phyloP scores from a whole-genome alignment of 2,113 vertebrate species.

The Thamnophis sirtalis region DNA sequence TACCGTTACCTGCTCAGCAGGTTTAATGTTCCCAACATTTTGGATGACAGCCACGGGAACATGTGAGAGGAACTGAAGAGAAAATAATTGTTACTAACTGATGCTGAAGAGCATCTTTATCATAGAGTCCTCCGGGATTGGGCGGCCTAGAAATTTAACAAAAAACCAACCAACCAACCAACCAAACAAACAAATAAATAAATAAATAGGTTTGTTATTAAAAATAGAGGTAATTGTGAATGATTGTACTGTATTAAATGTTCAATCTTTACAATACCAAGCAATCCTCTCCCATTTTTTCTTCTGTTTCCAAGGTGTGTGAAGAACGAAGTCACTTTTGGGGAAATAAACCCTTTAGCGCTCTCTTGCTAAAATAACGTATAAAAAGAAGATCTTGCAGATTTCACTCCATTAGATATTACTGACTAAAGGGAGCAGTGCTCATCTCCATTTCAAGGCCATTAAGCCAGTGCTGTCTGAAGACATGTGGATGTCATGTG shows the following conservation, averaged over 20 bases:
- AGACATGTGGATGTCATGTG: not conserved
- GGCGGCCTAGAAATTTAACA: too few species aligned
- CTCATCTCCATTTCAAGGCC: not conserved
- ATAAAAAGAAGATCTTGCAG: not conserved
- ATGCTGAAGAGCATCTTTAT: slow-evolving; percentile 33
- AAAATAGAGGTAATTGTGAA: slow-evolving; percentile 36
- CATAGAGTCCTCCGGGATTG: too few species aligned
- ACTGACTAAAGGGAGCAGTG: not conserved
- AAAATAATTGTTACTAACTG: slow-evolving; percentile 43
- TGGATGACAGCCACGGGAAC: slow-evolving; percentile 52
- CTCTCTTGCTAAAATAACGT: not conserved
- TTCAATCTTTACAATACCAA: not conserved
- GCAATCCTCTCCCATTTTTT: not conserved
- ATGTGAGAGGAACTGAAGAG: slow-evolving; percentile 37
- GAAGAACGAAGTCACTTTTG: not conserved
- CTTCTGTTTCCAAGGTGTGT: not conserved
- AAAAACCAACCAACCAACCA: too few species aligned
- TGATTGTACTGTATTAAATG: slow-evolving; percentile 11
- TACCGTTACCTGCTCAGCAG: slow-evolving; percentile 34
- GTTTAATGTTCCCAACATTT: slow-evolving; percentile 39
- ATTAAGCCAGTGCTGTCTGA: not conserved
- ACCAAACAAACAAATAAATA: too few species aligned
- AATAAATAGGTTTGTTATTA: slow-evolving; percentile 35
- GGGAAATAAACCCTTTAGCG: not conserved
- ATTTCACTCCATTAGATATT: not conserved